phyloP scores from a whole-genome alignment of 2,888 invertebrate species.

The Drosophila colorata region DNA sequence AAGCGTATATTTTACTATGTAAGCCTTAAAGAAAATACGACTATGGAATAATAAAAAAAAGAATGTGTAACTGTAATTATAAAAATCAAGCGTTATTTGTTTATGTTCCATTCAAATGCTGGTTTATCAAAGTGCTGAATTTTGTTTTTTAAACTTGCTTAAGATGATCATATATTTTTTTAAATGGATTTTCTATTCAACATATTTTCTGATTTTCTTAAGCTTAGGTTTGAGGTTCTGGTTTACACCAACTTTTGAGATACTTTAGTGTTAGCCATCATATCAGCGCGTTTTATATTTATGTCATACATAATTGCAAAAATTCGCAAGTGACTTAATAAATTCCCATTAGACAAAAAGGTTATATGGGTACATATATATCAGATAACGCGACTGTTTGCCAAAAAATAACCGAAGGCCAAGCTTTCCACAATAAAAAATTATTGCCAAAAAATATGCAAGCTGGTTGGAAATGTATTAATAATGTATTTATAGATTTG shows the following conservation, averaged over 20 bases:
- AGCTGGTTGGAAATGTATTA: constrained; percentile 42
- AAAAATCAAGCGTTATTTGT: background rate
- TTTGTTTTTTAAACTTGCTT: background rate
- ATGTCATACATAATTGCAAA: constrained; percentile 35
- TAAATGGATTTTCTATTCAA: too few relatives aligned
- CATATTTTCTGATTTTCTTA: too few relatives aligned
- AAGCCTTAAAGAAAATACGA: constrained; percentile 81
- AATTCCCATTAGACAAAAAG: constrained; percentile 14
- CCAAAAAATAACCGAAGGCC: constrained; percentile 18
- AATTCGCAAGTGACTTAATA: constrained; percentile 3
- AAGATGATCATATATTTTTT: too few relatives aligned
- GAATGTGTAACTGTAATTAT: constrained; percentile 62
- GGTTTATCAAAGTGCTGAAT: too few relatives aligned
- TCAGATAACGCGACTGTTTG: constrained; percentile 38
- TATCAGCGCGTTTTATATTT: background rate
- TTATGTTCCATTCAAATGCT: too few relatives aligned
- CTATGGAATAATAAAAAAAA: constrained; percentile 74
- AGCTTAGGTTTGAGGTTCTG: background rate
- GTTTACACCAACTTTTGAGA: background rate
- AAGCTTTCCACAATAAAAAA: constrained; percentile 18
- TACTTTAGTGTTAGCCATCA: constrained; percentile 13
- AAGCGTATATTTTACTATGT: constrained; percentile 80
- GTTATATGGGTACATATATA: background rate
- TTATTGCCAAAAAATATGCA: constrained; percentile 36
- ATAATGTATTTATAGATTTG: constrained; percentile 66